phyloP scores from a whole-genome alignment of 2,888 invertebrate species.

The Silvanus unidentatus region DNA sequence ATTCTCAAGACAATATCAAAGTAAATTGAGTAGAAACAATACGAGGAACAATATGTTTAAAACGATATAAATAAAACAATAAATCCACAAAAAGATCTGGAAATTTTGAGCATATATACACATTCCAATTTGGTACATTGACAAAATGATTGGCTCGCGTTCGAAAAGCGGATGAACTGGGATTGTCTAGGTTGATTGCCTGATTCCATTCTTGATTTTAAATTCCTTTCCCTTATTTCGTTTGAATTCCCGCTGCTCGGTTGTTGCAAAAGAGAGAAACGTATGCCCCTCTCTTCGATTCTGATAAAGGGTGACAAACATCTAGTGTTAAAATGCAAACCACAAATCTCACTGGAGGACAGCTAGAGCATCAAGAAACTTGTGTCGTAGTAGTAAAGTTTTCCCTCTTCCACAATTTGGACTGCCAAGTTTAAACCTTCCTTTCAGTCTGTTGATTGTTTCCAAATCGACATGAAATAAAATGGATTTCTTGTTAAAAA shows the following conservation, averaged over 20 bases:
- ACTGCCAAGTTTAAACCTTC: neutral
- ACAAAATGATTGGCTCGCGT: constrained; percentile 1
- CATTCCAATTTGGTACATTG: neutral
- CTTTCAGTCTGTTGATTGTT: neutral
- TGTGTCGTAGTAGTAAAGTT: neutral
- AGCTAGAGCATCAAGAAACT: neutral
- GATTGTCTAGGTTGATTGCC: constrained; percentile 3
- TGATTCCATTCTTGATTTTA: neutral
- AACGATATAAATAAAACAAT: too few relatives aligned
- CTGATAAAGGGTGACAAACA: constrained; percentile 1
- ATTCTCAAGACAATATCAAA: too few relatives aligned
- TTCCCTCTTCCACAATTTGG: neutral
- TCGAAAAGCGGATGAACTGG: neutral
- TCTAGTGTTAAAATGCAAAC: constrained; percentile 1
- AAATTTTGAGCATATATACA: too few relatives aligned
- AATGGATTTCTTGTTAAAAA: too few relatives aligned
- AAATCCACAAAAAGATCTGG: too few relatives aligned
- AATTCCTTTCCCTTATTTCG: neutral
- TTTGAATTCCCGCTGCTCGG: neutral
- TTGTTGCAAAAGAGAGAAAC: too few relatives aligned
- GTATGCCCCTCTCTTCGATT: neutral
- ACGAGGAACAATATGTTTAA: too few relatives aligned
- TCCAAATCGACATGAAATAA: neutral
- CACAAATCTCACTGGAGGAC: constrained; percentile 1
- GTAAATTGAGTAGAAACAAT: too few relatives aligned